Percentiles rank a stretch among this genome's conserved stretches.
These are phyloP conservation scores for Paragorgia papillata DNA, from an alignment of 92 coral and sea anemone genomes.

Conservation along the genomic window DNA sequence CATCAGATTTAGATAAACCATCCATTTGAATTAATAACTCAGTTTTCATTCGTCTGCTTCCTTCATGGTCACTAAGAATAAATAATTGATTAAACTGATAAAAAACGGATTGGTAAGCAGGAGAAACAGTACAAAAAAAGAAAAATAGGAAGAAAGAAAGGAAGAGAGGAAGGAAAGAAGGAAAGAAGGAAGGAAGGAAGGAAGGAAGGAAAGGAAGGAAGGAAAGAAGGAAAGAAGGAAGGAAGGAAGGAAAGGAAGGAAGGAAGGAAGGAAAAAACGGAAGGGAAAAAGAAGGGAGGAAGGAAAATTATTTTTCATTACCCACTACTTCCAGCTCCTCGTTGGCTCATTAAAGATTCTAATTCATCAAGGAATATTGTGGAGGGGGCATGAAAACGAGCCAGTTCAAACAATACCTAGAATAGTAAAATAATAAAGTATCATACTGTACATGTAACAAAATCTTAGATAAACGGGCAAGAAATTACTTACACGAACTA, in stretches of 20 bases:
- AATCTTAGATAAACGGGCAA: too few species aligned
- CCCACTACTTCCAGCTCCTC: conserved; percentile 96
- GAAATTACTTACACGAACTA: conserved; percentile 73
- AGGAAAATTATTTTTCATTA: conserved; percentile 4
- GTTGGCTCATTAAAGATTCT: conserved; percentile 96
- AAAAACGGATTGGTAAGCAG: not conserved
- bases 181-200: not conserved
- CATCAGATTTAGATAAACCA: conserved; percentile 94
- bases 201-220: not conserved
- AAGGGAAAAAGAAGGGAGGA: not conserved
- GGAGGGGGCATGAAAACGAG: conserved; percentile 98
- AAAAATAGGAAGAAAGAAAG: not conserved
- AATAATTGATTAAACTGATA: not conserved
- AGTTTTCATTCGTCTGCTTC: conserved; percentile 95
- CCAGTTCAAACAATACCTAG: conserved; percentile 92
- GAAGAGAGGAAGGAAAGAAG: not conserved
- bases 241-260: not conserved
- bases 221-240: not conserved
- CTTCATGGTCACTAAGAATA: conserved; percentile 71
- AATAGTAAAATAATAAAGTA: not conserved
- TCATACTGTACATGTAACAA: too few species aligned
- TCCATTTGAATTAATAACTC: conserved; percentile 96
- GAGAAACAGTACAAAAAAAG: not conserved
- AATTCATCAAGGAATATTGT: conserved; percentile 97
- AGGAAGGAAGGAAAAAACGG: not conserved